A percentile compares a stretch with the other conserved stretches of the same genome.
Conservation (phyloP, 53 echinoderm and acorn worm genomes). For the Actinopyga echinites region DNA sequence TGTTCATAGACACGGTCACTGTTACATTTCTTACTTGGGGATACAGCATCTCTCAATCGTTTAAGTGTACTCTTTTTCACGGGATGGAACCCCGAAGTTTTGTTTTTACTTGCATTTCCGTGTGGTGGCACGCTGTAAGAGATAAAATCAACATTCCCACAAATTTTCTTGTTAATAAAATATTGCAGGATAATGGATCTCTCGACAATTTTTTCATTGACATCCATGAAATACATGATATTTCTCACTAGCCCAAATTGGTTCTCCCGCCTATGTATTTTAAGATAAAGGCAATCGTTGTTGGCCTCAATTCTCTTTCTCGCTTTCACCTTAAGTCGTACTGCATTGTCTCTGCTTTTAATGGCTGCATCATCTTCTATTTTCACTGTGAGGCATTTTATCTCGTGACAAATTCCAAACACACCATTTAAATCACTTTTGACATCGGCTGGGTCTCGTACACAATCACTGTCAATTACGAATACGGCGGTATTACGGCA, state of each 20-base stretch:
- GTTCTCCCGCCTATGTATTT: constrained; percentile 10
- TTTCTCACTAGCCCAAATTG: not conserved
- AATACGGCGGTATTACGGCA: constrained; percentile 12
- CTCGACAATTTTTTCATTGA: not conserved
- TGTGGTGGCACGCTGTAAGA: constrained; percentile 1
- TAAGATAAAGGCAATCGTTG: not conserved
- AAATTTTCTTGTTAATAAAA: constrained; percentile 8
- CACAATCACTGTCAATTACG: not conserved
- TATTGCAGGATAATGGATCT: not conserved
- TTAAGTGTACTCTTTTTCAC: not conserved
- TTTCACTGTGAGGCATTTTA: constrained; percentile 1
- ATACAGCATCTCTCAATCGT: not conserved
- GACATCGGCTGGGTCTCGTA: not conserved
- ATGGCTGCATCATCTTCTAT: not conserved
- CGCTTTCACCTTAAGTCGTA: not conserved
- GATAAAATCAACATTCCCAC: constrained; percentile 10
- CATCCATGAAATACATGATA: constrained; percentile 14
- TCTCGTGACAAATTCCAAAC: not conserved
- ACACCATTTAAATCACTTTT: constrained; percentile 18
- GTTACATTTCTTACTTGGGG: constrained; percentile 9
- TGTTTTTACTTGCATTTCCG: not conserved
- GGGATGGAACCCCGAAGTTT: not conserved
- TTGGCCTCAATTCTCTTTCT: not conserved
- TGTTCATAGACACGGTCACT: constrained; percentile 6
- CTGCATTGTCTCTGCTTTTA: not conserved